Evolutionary conservation across 92 coral and sea anemone genomes (phyloP).

Genomic region (Phenganax marumi): DNA sequence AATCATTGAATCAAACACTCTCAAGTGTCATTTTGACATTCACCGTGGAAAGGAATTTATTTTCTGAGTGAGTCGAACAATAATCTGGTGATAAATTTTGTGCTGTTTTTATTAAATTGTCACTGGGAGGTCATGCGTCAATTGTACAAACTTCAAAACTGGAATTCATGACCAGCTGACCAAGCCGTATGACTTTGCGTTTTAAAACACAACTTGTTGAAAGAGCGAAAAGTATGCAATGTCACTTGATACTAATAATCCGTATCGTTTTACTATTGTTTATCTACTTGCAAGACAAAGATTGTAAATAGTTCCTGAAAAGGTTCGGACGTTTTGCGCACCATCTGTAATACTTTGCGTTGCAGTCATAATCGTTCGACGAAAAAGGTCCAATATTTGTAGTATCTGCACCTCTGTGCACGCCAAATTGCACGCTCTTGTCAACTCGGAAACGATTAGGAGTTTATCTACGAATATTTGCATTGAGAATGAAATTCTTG

Average conservation of each 20-base stretch:
- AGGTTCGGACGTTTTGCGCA: not conserved
- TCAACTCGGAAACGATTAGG: not conserved
- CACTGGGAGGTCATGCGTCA: not conserved
- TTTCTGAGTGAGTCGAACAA: no score
- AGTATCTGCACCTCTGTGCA: no score
- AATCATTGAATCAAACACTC: no score
- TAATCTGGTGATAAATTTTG: not conserved
- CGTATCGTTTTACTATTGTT: not conserved
- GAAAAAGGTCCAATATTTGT: no score
- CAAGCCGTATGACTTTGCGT: not conserved
- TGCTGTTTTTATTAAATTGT: not conserved
- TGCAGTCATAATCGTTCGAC: no score
- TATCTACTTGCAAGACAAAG: not conserved
- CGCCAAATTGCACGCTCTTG: not conserved
- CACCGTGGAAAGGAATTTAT: no score
- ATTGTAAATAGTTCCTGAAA: not conserved
- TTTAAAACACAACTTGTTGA: slow-evolving; percentile 1
- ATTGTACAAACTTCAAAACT: not conserved
- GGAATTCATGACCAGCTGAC: no score
- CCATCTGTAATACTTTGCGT: no score
- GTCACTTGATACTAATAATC: not conserved
- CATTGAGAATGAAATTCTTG: not conserved
- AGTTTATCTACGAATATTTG: slow-evolving; percentile 9
- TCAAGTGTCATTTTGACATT: no score
- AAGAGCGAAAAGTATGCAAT: not conserved